These are phyloP conservation scores for Alfaro cultratus DNA, from an alignment of 2,797 vertebrate genomes.

Conservation along the genomic window DNA sequence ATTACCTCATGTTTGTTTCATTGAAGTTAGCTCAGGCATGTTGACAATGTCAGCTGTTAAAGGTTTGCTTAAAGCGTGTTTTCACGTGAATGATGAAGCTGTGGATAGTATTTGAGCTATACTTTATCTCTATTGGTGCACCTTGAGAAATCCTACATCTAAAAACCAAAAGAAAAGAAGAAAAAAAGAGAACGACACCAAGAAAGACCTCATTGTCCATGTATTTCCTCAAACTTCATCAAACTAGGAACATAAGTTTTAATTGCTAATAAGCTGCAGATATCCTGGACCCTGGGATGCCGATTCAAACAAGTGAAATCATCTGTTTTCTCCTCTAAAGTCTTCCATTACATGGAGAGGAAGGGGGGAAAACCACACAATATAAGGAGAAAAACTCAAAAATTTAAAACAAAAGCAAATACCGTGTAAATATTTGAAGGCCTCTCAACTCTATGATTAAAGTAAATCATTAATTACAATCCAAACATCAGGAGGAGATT, in stretches of 20 bases:
- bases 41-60: constrained; percentile 41
- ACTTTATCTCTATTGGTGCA: background rate
- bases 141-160: background rate
- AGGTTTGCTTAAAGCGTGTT: constrained; percentile 32
- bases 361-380: background rate
- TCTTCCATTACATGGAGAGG: constrained; percentile 28
- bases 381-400: constrained; percentile 10
- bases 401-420: constrained; percentile 32
- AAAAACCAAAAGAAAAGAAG: background rate
- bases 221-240: background rate
- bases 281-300: constrained; percentile 14
- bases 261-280: constrained; percentile 20
- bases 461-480: constrained; percentile 66
- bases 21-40: constrained; percentile 39
- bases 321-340: constrained; percentile 53
- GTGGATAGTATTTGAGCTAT: constrained; percentile 2
- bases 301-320: constrained; percentile 41
- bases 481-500: constrained; percentile 60
- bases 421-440: constrained; percentile 50
- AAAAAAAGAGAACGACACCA: background rate
- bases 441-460: constrained; percentile 54
- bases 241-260: constrained; percentile 8
- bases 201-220: background rate
- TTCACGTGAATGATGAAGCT: constrained; percentile 32
- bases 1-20: constrained; percentile 59